phyloP scores from a whole-genome alignment of 2,113 vertebrate species.

The Gymnogyps californianus region DNA sequence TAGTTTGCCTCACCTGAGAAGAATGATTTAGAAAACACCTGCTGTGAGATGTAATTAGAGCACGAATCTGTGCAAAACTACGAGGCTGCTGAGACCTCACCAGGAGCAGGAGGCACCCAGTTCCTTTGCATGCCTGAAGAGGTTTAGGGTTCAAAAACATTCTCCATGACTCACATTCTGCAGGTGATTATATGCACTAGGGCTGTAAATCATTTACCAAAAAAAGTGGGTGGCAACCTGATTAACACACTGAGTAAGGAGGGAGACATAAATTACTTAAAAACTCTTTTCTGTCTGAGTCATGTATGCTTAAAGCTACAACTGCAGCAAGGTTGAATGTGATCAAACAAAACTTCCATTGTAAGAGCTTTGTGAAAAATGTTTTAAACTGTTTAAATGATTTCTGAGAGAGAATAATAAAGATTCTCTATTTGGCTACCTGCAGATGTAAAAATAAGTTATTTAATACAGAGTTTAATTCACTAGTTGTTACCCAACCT shows the following conservation, averaged over 20 bases:
- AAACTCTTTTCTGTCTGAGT: neutral
- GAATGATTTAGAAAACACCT: conserved; percentile 19
- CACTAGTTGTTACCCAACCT: neutral
- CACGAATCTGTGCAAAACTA: neutral
- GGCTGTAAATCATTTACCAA: conserved; percentile 20
- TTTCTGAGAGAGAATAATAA: neutral
- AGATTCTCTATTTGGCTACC: neutral
- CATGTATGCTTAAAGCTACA: neutral
- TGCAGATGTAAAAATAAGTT: neutral
- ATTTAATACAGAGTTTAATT: neutral
- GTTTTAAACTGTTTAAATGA: neutral
- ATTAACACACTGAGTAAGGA: neutral
- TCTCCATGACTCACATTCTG: conserved; percentile 10
- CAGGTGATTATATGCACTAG: neutral
- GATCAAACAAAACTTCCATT: neutral
- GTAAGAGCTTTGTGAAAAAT: neutral
- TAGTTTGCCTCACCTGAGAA: conserved; percentile 26
- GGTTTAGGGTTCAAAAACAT: conserved; percentile 7
- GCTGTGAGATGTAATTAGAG: conserved; percentile 23
- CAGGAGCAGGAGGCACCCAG: neutral
- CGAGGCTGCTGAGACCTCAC: neutral
- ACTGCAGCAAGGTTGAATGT: neutral
- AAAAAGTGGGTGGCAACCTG: conserved; percentile 39
- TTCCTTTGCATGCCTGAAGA: neutral
- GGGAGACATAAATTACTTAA: conserved; percentile 29